A percentile compares a stretch with the other conserved stretches of the same genome.
These are phyloP conservation scores for Pollenia angustigena DNA, from an alignment of 2,888 invertebrate species.

Conservation along the genomic window DNA sequence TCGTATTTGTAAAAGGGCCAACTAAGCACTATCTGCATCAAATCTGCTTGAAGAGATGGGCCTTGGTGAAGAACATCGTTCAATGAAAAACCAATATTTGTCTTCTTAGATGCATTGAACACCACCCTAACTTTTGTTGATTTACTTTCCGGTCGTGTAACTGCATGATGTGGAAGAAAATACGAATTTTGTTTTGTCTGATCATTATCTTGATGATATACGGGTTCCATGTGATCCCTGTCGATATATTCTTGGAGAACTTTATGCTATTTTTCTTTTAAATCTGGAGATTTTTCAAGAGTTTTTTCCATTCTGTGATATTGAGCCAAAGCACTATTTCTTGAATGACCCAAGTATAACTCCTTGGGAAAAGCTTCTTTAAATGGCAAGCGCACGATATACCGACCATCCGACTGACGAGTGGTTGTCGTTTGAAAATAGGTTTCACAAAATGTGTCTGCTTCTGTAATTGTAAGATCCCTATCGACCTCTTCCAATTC, in stretches of 20 bases:
- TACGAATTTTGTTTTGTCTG: not conserved
- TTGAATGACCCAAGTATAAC: not conserved
- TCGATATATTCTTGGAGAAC: conserved; percentile 45
- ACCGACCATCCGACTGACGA: not conserved
- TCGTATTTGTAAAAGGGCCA: too few relatives aligned
- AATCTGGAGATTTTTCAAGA: not conserved
- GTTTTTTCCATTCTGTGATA: conserved; percentile 32
- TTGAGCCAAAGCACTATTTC: conserved; percentile 6
- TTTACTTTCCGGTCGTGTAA: not conserved
- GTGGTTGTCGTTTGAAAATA: not conserved
- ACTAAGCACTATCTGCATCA: too few relatives aligned
- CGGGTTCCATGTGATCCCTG: too few relatives aligned
- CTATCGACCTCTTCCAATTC: conserved; percentile 31
- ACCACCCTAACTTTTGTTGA: too few relatives aligned
- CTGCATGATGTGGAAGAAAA: not conserved
- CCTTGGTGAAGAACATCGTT: too few relatives aligned
- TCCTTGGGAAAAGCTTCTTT: not conserved
- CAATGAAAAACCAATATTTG: too few relatives aligned
- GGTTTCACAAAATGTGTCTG: conserved; percentile 9
- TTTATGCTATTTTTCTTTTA: not conserved
- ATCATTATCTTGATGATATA: not conserved
- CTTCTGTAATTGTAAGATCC: not conserved
- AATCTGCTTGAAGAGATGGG: too few relatives aligned
- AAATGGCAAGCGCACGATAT: not conserved
- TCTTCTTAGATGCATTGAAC: too few relatives aligned